Conservation (phyloP, 2,797 vertebrate genomes). For the Poeciliopsis turneri region DNA sequence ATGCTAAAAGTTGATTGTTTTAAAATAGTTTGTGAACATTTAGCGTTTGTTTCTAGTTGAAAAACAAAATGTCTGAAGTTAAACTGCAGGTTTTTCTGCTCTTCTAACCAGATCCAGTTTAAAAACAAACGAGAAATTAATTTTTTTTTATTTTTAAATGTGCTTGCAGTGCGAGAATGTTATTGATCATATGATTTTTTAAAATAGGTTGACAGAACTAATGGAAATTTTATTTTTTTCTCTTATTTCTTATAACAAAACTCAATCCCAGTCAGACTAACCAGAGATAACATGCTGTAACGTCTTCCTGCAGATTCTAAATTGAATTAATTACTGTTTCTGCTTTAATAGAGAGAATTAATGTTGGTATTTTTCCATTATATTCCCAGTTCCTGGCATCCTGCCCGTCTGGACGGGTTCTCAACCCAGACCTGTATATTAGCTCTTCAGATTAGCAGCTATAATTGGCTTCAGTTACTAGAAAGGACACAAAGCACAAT, state of each 20-base stretch:
- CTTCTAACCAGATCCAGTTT: not conserved
- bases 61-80: not conserved
- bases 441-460: constrained; percentile 29
- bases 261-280: not conserved
- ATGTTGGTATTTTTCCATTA: not conserved
- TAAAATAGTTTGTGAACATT: not conserved
- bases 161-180: too few relatives aligned
- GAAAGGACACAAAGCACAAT: constrained; percentile 38
- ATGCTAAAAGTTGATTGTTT: not conserved
- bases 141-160: not conserved
- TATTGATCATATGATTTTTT: too few relatives aligned
- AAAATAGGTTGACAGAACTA: too few relatives aligned
- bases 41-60: not conserved
- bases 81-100: not conserved
- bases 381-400: not conserved
- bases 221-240: not conserved
- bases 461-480: constrained; percentile 44
- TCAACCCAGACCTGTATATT: constrained; percentile 9
- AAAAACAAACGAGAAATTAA: not conserved
- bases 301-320: not conserved
- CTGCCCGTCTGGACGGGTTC: not conserved
- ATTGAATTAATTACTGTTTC: not conserved
- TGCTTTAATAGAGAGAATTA: not conserved
- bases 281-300: not conserved
- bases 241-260: not conserved